These are phyloP conservation scores for Fistularia commersonii DNA, from an alignment of 2,797 vertebrate genomes.

Conservation along the genomic window DNA sequence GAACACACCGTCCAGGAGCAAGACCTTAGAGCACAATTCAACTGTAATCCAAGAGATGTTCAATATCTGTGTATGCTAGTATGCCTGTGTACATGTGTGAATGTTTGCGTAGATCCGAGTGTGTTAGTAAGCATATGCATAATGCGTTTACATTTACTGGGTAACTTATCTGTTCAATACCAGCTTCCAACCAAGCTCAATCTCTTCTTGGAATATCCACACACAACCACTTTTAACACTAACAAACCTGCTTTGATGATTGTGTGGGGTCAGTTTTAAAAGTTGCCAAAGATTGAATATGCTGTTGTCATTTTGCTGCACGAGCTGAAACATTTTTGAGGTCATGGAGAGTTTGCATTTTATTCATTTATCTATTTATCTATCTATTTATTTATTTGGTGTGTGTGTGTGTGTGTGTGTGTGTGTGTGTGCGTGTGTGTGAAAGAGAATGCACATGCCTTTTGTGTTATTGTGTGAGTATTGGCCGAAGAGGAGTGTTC, in stretches of 20 bases:
- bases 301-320: conserved; percentile 42
- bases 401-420: neutral
- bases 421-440: no score
- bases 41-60: conserved; percentile 58
- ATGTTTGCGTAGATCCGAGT: conserved; percentile 22
- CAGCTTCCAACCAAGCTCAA: conserved; percentile 50
- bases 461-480: conserved; percentile 15
- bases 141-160: neutral
- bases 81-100: conserved; percentile 14
- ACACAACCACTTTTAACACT: conserved; percentile 57
- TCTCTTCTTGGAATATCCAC: conserved; percentile 43
- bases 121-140: neutral
- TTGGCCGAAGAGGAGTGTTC: conserved; percentile 60
- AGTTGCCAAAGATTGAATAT: conserved; percentile 17
- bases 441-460: conserved; percentile 1
- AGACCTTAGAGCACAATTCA: conserved; percentile 54
- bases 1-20: conserved; percentile 31
- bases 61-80: conserved; percentile 38
- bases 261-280: conserved; percentile 44
- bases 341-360: conserved; percentile 24
- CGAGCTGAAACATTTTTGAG: conserved; percentile 30
- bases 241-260: conserved; percentile 34
- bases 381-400: conserved; percentile 1
- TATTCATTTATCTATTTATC: conserved; percentile 1
- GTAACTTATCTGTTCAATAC: conserved; percentile 42